Evolutionary conservation across 2,797 vertebrate species (phyloP).

Genomic region (Ciconia nigra): DNA sequence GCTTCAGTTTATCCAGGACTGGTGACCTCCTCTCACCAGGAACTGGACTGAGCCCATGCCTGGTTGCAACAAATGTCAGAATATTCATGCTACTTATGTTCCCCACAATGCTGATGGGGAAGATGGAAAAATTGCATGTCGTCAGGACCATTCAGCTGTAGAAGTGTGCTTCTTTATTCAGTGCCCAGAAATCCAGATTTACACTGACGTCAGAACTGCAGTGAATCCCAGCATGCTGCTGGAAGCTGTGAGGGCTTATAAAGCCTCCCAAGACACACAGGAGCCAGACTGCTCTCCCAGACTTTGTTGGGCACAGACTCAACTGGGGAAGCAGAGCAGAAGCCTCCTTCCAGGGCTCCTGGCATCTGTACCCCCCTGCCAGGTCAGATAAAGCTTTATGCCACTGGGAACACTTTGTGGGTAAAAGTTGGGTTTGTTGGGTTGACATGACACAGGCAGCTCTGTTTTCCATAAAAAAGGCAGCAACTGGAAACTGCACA

Average conservation of each 20-base stretch:
- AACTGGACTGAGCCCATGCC: neutral
- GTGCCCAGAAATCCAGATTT: neutral
- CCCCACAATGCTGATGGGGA: neutral
- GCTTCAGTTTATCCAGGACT: neutral
- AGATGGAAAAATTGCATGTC: neutral
- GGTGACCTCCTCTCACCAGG: neutral
- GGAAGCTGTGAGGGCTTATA: neutral
- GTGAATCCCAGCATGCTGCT: neutral
- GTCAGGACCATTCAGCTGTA: neutral
- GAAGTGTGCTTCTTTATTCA: neutral
- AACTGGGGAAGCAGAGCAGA: neutral
- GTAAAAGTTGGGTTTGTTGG: neutral
- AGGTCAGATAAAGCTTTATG: neutral
- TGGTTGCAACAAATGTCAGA: neutral
- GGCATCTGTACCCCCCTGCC: neutral
- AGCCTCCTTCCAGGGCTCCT: neutral
- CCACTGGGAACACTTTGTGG: neutral
- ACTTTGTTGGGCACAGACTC: neutral
- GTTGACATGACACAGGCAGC: neutral
- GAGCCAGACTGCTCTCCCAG: neutral
- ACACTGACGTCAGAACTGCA: neutral
- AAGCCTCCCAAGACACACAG: neutral
- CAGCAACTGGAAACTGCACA: conserved; percentile 20
- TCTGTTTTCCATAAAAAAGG: conserved; percentile 30
- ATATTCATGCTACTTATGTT: neutral